Evolutionary conservation across 1,140 invertebrate species (phyloP), one percentile per base, ranked within the genome.

Genomic region (Diorhabda carinulata): DNA sequence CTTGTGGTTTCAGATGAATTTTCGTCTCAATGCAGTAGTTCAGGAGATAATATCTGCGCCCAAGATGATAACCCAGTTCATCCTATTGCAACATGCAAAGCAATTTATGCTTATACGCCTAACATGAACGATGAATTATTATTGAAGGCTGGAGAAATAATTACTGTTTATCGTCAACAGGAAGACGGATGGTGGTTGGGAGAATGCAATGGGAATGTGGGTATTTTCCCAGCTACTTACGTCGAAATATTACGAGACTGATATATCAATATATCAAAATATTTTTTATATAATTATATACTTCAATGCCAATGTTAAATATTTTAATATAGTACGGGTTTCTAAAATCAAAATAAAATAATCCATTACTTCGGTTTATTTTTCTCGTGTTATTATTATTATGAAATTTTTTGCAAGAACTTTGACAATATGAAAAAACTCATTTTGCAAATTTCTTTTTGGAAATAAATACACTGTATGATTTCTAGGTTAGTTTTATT

Each of bases 181-280:
- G 89, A 91, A n/a, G 93, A 96, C 78, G 94, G 94, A 4, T 97
- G 95, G 95, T 97, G 95, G 95, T 88, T 95, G 63, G 95, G 95
- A 6, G 93, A 96, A 74, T 86, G 95, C 59, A 88, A 91, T 69
- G 94, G 94, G 43, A 85, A 86, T 65, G 89, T 93, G 63, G 95
- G 95, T 43, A 95, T 96, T 72, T 97, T 97, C 77, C 95, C 95
- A 2, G 94, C 94, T 2, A 96, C 94, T 3, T 97, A 97, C 77
- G 95, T 97, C 3, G 91, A 96, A 85, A 73, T 73, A 41, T 56
- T 76, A 65, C 62, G 64, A 67, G 64, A 67, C 61, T 70, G 61
- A 52, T 52, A 52, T 52, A 52, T 52, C 9, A 25, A 25, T 25
- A 25, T 25, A 25, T 25, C 25, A 25, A 25, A 25, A 25, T 25